These are phyloP conservation scores for Sinhomidia bicolor DNA, from an alignment of 2,888 invertebrate species.

Conservation along the genomic window DNA sequence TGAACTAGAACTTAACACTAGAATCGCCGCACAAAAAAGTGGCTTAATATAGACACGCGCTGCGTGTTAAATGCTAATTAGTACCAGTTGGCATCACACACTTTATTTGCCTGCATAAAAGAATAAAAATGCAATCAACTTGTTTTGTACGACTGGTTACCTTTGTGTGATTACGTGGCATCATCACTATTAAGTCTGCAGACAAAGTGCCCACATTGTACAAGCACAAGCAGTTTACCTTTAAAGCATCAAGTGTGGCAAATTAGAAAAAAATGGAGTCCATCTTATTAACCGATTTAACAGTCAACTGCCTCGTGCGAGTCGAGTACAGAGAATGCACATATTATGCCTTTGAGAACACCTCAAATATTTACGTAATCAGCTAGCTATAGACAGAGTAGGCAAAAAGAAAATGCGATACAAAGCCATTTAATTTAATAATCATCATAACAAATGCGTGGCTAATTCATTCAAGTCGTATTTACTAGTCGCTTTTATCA, in stretches of 20 bases:
- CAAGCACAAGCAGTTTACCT: slow-evolving; percentile 4
- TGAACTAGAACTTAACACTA: too few species aligned
- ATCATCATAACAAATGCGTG: too few species aligned
- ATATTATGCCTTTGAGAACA: not conserved
- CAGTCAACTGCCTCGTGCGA: not conserved
- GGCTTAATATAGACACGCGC: too few species aligned
- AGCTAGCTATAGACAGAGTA: too few species aligned
- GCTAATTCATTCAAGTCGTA: not conserved
- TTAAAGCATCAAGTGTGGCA: slow-evolving; percentile 60
- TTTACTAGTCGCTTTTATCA: not conserved
- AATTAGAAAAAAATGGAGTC: slow-evolving; percentile 19
- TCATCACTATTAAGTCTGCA: too few species aligned
- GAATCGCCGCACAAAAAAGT: too few species aligned
- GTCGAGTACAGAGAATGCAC: not conserved
- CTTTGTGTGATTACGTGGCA: too few species aligned
- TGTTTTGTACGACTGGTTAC: too few species aligned
- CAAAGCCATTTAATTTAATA: slow-evolving; percentile 20
- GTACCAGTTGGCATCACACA: not conserved
- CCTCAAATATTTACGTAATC: slow-evolving; percentile 30
- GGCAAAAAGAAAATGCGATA: not conserved
- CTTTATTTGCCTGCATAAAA: too few species aligned
- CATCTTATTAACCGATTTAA: not conserved
- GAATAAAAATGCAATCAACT: too few species aligned
- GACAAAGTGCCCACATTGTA: not conserved
- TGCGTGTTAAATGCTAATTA: not conserved